phyloP scores from a whole-genome alignment of 2,888 invertebrate species.

The Macroteleia sp. region DNA sequence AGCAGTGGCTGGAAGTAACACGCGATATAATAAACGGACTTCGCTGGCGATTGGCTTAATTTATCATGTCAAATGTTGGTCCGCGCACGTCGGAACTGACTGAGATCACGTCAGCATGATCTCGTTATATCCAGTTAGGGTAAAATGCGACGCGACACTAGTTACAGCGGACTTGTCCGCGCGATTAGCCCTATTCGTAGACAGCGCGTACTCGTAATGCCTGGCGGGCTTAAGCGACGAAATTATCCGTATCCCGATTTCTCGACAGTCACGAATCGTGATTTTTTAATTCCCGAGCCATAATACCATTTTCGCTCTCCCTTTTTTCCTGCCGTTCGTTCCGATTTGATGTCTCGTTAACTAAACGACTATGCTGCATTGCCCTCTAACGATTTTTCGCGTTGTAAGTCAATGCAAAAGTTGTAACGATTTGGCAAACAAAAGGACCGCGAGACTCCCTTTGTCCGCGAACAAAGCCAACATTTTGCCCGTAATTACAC shows the following conservation, averaged over 20 bases:
- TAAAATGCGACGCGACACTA: conserved; percentile 78
- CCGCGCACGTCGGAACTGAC: conserved; percentile 81
- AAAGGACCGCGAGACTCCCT: conserved; percentile 11
- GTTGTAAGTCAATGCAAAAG: conserved; percentile 23
- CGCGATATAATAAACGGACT: too few species aligned
- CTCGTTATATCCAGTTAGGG: conserved; percentile 81
- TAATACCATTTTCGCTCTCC: not conserved
- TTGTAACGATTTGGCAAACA: conserved; percentile 49
- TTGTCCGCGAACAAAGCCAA: conserved; percentile 38
- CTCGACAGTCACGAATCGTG: conserved; percentile 72
- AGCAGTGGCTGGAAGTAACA: conserved; percentile 11
- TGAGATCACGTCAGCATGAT: conserved; percentile 76
- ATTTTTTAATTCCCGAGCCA: conserved; percentile 66
- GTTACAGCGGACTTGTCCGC: conserved; percentile 71
- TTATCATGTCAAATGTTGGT: conserved; percentile 81
- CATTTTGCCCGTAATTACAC: conserved; percentile 40
- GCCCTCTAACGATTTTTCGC: conserved; percentile 43
- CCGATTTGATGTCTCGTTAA: conserved; percentile 27
- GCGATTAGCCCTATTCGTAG: conserved; percentile 82
- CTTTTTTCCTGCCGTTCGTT: not conserved
- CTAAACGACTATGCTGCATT: too few species aligned
- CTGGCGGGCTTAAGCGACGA: conserved; percentile 71
- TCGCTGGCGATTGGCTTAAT: conserved; percentile 77
- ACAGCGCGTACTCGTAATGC: conserved; percentile 80
- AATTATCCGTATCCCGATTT: conserved; percentile 70